Percentiles rank a stretch among this genome's conserved stretches.
phyloP scores from a whole-genome alignment of 2,888 invertebrate genomes.

The Acleris emargana region DNA sequence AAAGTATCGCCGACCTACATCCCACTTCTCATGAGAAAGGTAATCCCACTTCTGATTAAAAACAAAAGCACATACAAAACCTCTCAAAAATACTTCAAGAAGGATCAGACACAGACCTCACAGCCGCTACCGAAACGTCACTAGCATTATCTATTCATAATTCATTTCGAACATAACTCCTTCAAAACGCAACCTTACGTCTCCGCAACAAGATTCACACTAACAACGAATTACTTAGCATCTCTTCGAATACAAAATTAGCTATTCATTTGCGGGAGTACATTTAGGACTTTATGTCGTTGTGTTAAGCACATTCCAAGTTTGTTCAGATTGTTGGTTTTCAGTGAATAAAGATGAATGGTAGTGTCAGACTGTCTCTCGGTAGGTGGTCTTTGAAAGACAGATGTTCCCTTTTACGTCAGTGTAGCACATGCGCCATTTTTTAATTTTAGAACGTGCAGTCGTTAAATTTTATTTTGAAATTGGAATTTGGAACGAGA shows the following conservation, averaged over 20 bases:
- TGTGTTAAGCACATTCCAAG: conserved; percentile 19
- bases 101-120: conserved; percentile 28
- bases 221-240: conserved; percentile 65
- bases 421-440: conserved; percentile 53
- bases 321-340: conserved; percentile 40
- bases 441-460: conserved; percentile 63
- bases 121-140: conserved; percentile 54
- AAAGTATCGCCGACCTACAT: no score
- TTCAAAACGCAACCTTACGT: conserved; percentile 58
- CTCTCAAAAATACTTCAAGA: conserved; percentile 17
- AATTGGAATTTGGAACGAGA: conserved; percentile 44
- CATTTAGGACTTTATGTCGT: conserved; percentile 39
- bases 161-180: conserved; percentile 57
- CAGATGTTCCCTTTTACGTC: conserved; percentile 69
- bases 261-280: not conserved
- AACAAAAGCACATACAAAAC: not conserved
- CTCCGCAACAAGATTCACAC: conserved; percentile 54
- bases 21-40: no score
- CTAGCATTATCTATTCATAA: conserved; percentile 57
- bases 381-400: conserved; percentile 78
- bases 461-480: conserved; percentile 48
- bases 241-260: conserved; percentile 45
- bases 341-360: conserved; percentile 76
- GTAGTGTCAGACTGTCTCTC: conserved; percentile 62
- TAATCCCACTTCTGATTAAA: no score